A percentile compares a stretch with the other conserved stretches of the same genome.
Evolutionary conservation across 1,140 invertebrate species (phyloP).

Genomic region (Caerostris extrusa): DNA sequence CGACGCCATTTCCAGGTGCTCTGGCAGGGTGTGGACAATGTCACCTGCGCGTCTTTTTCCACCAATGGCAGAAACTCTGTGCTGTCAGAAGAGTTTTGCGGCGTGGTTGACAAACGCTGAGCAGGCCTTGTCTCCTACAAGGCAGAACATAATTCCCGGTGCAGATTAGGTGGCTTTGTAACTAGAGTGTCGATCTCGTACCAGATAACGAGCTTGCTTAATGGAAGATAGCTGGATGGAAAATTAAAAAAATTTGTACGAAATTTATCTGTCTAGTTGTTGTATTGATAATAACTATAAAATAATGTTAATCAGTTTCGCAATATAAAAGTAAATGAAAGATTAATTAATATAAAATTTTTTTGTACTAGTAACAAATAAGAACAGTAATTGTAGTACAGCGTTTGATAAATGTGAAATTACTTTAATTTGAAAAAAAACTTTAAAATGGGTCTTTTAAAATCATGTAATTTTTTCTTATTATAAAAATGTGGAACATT

Average conservation of each 20-base stretch:
- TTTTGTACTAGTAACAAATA: no score
- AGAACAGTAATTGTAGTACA: no score
- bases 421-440: no score
- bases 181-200: not conserved
- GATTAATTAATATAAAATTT: no score
- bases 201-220: not conserved
- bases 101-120: constrained; percentile 49
- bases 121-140: constrained; percentile 30
- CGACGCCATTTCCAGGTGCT: constrained; percentile 69
- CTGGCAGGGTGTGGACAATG: constrained; percentile 67
- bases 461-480: no score
- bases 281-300: no score
- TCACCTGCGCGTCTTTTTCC: constrained; percentile 75
- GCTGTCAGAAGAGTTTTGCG: constrained; percentile 72
- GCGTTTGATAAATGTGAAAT: no score
- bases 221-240: not conserved
- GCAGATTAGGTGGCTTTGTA: not conserved
- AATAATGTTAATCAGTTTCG: no score
- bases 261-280: no score
- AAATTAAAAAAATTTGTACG: not conserved
- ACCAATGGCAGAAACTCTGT: constrained; percentile 66
- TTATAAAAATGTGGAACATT: no score
- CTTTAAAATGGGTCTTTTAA: no score
- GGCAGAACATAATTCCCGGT: constrained; percentile 12
- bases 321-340: no score